Percentiles rank a stretch among this genome's conserved stretches.
Evolutionary conservation across 1,140 invertebrate genomes (phyloP).

Genomic region (Temnothorax longispinosus): DNA sequence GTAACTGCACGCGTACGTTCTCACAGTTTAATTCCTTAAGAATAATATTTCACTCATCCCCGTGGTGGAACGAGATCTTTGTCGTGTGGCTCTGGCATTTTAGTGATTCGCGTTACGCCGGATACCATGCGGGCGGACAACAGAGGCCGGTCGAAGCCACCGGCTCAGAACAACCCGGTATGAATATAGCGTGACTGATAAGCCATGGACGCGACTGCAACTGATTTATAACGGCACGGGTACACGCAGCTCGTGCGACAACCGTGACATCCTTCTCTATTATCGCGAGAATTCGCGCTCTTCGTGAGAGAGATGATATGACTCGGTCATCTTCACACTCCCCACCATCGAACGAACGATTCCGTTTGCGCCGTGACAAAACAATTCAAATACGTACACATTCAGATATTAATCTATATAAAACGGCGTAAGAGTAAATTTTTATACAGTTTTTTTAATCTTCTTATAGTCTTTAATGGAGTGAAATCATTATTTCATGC

Average conservation of each 20-base stretch:
- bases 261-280: constrained; percentile 54
- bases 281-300: constrained; percentile 53
- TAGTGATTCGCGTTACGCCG: constrained; percentile 28
- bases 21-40: not conserved
- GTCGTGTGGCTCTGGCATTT: not conserved
- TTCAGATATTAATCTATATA: not conserved
- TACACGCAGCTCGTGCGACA: constrained; percentile 50
- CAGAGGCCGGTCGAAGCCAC: constrained; percentile 47
- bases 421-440: not conserved
- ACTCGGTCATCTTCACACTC: not conserved
- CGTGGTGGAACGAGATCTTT: not conserved
- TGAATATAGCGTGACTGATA: constrained; percentile 76
- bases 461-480: not conserved
- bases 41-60: constrained; percentile 8
- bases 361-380: not conserved
- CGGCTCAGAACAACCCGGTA: constrained; percentile 61
- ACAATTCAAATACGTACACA: not conserved
- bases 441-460: not conserved
- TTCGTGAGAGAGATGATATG: not conserved
- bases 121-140: constrained; percentile 32
- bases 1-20: not conserved
- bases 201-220: constrained; percentile 56
- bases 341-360: not conserved
- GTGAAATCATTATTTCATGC: not conserved
- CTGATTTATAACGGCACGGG: constrained; percentile 67